Evolutionary conservation across 2,797 vertebrate species (phyloP).

Genomic region (Periparus ater): DNA sequence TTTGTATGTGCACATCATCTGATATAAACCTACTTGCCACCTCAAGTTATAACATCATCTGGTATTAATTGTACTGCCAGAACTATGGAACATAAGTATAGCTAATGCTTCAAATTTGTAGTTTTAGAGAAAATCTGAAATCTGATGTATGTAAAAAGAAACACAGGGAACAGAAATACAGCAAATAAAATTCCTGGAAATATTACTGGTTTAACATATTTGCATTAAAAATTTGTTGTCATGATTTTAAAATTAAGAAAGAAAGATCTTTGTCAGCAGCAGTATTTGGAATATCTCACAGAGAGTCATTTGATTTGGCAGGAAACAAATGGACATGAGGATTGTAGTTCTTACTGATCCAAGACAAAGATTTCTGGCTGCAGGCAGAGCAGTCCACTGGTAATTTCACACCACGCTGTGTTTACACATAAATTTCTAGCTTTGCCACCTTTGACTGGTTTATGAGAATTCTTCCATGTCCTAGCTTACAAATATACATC

Average conservation of each 20-base stretch:
- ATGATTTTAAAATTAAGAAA: background rate
- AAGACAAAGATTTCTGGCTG: constrained; percentile 21
- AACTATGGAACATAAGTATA: background rate
- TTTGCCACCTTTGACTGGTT: constrained; percentile 30
- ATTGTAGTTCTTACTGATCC: constrained; percentile 17
- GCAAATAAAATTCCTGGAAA: background rate
- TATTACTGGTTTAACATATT: background rate
- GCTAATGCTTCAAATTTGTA: background rate
- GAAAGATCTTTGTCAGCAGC: background rate
- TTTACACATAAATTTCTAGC: constrained; percentile 23
- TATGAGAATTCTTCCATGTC: constrained; percentile 31
- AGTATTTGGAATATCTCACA: background rate
- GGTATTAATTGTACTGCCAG: background rate
- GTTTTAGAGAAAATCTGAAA: background rate
- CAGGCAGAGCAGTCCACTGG: background rate
- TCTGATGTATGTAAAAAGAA: background rate
- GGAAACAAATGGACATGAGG: background rate
- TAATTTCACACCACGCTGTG: constrained; percentile 34
- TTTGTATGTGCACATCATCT: background rate
- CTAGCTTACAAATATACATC: background rate
- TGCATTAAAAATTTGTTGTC: background rate
- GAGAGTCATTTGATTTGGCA: background rate
- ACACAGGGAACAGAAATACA: background rate
- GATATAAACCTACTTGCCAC: background rate
- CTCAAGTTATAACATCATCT: background rate